These are phyloP conservation scores for Zaprionus gabonicus DNA, from an alignment of 1,140 invertebrate species.

Conservation along the genomic window DNA sequence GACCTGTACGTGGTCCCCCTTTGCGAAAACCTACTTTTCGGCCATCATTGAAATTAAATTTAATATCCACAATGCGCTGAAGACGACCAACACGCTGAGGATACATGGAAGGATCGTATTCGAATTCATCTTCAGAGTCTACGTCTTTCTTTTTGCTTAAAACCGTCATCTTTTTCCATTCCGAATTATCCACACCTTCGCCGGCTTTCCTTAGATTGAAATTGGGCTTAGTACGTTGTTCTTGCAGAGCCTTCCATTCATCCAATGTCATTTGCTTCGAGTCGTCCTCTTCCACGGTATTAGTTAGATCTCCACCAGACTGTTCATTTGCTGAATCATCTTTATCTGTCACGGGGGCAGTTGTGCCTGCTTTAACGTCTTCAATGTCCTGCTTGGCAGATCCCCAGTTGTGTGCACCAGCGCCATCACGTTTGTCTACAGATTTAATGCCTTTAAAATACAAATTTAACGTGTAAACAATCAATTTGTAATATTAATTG, in stretches of 20 bases:
- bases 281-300: conserved; percentile 88
- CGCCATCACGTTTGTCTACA: conserved; percentile 96
- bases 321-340: conserved; percentile 85
- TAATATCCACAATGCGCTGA: conserved; percentile 94
- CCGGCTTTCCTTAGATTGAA: conserved; percentile 96
- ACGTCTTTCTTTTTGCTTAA: conserved; percentile 85
- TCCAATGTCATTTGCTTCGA: conserved; percentile 93
- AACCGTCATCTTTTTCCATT: conserved; percentile 95
- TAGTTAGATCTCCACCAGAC: conserved; percentile 84
- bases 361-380: conserved; percentile 85
- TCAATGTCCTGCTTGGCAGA: conserved; percentile 96
- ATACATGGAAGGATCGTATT: conserved; percentile 93
- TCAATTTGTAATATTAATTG: background rate
- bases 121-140: conserved; percentile 87
- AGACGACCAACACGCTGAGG: conserved; percentile 94
- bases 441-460: conserved; percentile 91
- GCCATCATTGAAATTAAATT: conserved; percentile 94
- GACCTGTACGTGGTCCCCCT: conserved; percentile 85
- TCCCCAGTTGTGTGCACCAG: conserved; percentile 97
- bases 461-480: background rate
- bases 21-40: conserved; percentile 87
- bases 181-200: conserved; percentile 94
- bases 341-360: conserved; percentile 82
- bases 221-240: conserved; percentile 90
- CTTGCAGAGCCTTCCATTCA: conserved; percentile 93